These are phyloP conservation scores for Ommatoiulus sabulosus DNA, from an alignment of 2,888 invertebrate genomes.

Conservation along the genomic window DNA sequence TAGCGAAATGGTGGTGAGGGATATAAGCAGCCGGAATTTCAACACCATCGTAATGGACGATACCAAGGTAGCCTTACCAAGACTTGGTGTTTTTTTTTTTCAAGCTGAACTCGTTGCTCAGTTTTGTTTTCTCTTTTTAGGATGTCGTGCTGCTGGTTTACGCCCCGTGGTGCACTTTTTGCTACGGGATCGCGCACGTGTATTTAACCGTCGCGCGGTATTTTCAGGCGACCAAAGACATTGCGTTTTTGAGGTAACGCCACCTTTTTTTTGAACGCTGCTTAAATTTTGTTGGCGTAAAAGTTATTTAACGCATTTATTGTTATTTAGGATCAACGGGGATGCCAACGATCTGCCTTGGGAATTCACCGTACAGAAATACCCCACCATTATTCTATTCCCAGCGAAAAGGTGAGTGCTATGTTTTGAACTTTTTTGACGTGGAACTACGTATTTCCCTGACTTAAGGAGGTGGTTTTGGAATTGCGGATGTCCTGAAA, in stretches of 20 bases:
- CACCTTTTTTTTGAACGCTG: constrained; percentile 4
- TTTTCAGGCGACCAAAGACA: constrained; percentile 68
- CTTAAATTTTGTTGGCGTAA: background rate
- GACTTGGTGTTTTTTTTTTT: too few relatives aligned
- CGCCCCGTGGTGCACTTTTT: constrained; percentile 82
- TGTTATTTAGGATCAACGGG: constrained; percentile 75
- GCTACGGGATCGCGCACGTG: constrained; percentile 77
- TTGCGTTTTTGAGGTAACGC: constrained; percentile 62
- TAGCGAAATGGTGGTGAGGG: background rate
- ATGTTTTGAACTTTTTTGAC: too few relatives aligned
- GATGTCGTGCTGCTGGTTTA: constrained; percentile 83
- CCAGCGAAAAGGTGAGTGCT: constrained; percentile 74
- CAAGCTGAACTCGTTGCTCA: background rate
- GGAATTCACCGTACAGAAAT: constrained; percentile 82
- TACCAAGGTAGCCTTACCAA: constrained; percentile 42
- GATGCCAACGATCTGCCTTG: constrained; percentile 88
- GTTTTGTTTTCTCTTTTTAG: constrained; percentile 69
- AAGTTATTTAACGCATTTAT: background rate
- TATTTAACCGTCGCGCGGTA: constrained; percentile 77
- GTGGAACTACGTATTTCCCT: too few relatives aligned
- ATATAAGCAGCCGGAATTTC: constrained; percentile 47
- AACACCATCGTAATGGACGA: constrained; percentile 44
- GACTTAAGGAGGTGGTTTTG: too few relatives aligned
- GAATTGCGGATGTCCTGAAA: too few relatives aligned
- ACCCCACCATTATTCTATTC: constrained; percentile 85